Evolutionary conservation across 2,113 vertebrate species (phyloP).

Genomic region (Sylvia atricapilla): DNA sequence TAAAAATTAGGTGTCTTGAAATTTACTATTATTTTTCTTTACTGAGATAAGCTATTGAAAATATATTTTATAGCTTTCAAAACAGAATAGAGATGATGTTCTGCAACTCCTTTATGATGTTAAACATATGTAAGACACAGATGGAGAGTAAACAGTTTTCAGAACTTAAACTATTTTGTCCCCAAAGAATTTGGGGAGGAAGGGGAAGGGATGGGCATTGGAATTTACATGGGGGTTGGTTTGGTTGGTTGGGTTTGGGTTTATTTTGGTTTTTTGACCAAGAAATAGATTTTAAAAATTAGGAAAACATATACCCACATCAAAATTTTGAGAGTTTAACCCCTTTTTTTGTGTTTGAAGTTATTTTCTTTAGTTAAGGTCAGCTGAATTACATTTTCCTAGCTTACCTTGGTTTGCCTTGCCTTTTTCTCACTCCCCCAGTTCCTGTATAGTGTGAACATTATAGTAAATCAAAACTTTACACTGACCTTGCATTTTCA

Average conservation of each 20-base stretch:
- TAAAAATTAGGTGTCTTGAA: neutral
- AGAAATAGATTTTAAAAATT: neutral
- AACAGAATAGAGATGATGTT: neutral
- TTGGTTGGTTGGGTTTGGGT: neutral
- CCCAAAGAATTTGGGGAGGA: neutral
- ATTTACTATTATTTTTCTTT: neutral
- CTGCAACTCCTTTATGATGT: neutral
- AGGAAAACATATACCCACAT: neutral
- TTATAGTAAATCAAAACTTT: neutral
- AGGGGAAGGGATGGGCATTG: too few relatives aligned
- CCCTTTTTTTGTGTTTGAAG: neutral
- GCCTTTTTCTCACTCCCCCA: fast-evolving
- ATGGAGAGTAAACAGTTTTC: neutral
- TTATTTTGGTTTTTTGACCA: neutral
- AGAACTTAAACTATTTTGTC: neutral
- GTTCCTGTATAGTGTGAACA: neutral
- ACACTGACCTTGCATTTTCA: neutral
- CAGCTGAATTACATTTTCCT: neutral
- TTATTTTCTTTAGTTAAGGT: neutral
- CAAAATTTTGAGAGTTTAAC: neutral
- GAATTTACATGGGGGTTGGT: too few relatives aligned
- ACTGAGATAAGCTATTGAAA: neutral
- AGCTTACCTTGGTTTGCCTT: neutral
- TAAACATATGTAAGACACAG: neutral
- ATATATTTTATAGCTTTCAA: neutral